phyloP scores from a whole-genome alignment of 2,888 invertebrate species.

The Cepaea hortensis region DNA sequence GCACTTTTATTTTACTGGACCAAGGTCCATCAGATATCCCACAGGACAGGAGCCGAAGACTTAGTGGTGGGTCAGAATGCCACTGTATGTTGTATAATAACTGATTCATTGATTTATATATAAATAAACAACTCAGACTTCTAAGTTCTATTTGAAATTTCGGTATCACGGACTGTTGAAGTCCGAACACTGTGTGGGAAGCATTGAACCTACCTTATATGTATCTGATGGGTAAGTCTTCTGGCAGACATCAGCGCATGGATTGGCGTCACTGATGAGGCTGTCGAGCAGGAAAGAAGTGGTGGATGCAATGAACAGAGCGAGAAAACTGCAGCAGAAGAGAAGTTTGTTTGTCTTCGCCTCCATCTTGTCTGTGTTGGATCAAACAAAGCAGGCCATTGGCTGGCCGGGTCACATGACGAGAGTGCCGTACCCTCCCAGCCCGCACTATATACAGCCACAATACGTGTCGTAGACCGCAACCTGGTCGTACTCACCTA shows the following conservation, averaged over 20 bases:
- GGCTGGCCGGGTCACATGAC: constrained; percentile 21
- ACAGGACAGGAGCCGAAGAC: too few species aligned
- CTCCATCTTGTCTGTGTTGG: constrained; percentile 33
- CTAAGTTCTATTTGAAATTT: too few species aligned
- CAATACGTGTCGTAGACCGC: neutral
- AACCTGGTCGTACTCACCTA: neutral
- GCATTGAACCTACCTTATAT: constrained; percentile 33
- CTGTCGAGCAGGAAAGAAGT: constrained; percentile 18
- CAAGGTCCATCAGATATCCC: too few species aligned
- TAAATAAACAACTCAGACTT: too few species aligned
- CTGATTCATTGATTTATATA: too few species aligned
- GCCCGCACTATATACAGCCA: neutral
- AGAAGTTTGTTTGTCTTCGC: constrained; percentile 30
- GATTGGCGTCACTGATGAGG: constrained; percentile 16
- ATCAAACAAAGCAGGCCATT: neutral
- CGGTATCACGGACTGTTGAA: too few species aligned
- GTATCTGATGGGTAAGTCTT: constrained; percentile 44
- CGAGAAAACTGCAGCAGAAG: constrained; percentile 15
- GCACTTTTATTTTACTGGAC: too few species aligned
- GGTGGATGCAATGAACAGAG: neutral
- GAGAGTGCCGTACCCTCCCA: neutral
- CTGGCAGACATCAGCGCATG: constrained; percentile 47
- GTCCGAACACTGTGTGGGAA: too few species aligned
- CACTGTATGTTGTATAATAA: too few species aligned
- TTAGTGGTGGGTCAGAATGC: too few species aligned